Evolutionary conservation across 2,113 vertebrate species (phyloP).

Genomic region (Varanus salvator): DNA sequence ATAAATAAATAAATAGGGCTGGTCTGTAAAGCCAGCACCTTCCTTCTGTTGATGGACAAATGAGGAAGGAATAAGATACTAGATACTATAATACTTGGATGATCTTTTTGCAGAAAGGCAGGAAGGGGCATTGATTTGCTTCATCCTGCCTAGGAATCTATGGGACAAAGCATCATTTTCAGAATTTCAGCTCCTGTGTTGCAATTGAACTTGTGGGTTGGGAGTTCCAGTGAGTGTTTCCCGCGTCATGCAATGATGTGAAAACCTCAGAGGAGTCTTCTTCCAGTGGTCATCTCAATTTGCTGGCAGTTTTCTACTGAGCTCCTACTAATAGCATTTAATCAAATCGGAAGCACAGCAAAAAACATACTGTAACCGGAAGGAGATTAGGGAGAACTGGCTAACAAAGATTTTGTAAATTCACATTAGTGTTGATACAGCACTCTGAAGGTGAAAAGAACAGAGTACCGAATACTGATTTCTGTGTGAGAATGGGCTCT

Average conservation of each 20-base stretch:
- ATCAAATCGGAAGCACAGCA: background rate
- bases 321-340: background rate
- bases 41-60: background rate
- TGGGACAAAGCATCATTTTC: background rate
- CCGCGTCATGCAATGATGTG: background rate
- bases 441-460: conserved; percentile 35
- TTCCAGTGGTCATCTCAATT: background rate
- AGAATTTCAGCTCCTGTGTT: background rate
- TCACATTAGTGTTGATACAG: conserved; percentile 24
- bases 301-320: background rate
- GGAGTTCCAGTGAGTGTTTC: background rate
- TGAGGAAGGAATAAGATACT: background rate
- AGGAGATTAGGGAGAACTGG: conserved; percentile 1
- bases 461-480: conserved; percentile 65
- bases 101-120: background rate
- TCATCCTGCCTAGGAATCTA: background rate
- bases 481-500: conserved; percentile 27
- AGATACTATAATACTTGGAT: background rate
- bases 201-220: background rate
- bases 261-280: background rate
- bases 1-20: too few species aligned
- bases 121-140: background rate
- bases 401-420: conserved; percentile 16
- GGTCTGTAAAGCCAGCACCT: background rate
- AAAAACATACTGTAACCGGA: background rate